phyloP scores from a whole-genome alignment of 2,113 vertebrate species.

The Odocoileus hemionus region DNA sequence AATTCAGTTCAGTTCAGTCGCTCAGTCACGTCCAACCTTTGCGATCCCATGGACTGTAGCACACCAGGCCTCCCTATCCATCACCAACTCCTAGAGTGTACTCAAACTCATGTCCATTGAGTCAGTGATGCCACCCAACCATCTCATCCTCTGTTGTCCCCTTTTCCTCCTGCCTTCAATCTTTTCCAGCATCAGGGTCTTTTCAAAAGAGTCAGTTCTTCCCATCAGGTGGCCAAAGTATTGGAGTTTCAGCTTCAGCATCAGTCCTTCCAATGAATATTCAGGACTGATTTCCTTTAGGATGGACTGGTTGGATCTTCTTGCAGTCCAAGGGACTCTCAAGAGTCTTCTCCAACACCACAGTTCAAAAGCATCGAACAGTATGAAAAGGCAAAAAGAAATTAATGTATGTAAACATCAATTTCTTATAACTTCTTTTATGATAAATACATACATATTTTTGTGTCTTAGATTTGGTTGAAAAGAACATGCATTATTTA shows the following conservation, averaged over 20 bases:
- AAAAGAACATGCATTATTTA: background rate
- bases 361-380: background rate
- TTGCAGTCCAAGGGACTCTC: background rate
- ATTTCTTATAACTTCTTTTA: background rate
- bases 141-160: background rate
- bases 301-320: background rate
- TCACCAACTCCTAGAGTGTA: background rate
- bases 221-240: background rate
- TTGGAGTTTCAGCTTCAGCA: background rate
- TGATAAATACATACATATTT: background rate
- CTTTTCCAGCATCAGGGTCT: background rate
- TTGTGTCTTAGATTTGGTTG: background rate
- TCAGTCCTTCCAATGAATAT: background rate
- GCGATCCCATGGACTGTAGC: fast-evolving
- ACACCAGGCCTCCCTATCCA: background rate
- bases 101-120: background rate
- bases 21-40: background rate
- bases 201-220: background rate
- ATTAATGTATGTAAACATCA: background rate
- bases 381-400: background rate
- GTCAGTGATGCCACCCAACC: fast-evolving
- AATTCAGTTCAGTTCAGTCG: background rate
- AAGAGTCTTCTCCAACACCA: background rate
- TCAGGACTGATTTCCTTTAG: background rate
- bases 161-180: background rate